Evolutionary conservation across 2,888 invertebrate genomes (phyloP), one percentile per base, ranked within the genome.

Genomic region (Sphecodes monilicornis): DNA sequence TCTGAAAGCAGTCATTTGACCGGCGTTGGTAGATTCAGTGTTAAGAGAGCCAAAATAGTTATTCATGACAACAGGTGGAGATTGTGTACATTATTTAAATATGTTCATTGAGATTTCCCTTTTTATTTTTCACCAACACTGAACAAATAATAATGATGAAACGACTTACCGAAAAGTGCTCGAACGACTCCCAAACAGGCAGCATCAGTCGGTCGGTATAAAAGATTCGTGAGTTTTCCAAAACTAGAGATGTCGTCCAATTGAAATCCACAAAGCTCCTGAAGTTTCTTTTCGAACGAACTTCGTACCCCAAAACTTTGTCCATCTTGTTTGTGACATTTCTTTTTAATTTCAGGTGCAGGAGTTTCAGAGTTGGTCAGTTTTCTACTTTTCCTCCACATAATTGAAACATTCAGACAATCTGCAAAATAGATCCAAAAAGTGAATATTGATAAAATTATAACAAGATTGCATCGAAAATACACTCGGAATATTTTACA

Each of bases 141-240:
- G 16, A 29, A 60, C 13, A 60, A 29, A 0, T 16, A 26, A 29
- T 1, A 26, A 26, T 13, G 57, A 60, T 2, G 29, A 57, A n/a
- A 57, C 8, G 22, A 68, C 96, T 96, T 95, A 98, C 98, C 98
- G 93, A 98, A 98, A 3, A 98, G 95, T 87, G 98, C 97, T 82
- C 98, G 96, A 16, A 97, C 96, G 0, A 98, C 95, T 16, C 97
- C 98, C 78, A 98, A 95, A 88, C 97, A 97, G 0, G 98, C 96
- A 0, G 97, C 96, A 95, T 98, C 97, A 57, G 96, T 96, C 0
- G 97, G 97, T 71, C 95, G 93, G 91, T 97, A 96, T 93, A 98
- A 95, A 89, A 96, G 96, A 66, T 93, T 90, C 0, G 96, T 95
- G 39, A 97, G 93, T 80, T 95, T 95, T 1, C 93, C 90, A 78